These are phyloP conservation scores for Piscicola geometra DNA, from an alignment of 2,888 invertebrate genomes.

Conservation along the genomic window DNA sequence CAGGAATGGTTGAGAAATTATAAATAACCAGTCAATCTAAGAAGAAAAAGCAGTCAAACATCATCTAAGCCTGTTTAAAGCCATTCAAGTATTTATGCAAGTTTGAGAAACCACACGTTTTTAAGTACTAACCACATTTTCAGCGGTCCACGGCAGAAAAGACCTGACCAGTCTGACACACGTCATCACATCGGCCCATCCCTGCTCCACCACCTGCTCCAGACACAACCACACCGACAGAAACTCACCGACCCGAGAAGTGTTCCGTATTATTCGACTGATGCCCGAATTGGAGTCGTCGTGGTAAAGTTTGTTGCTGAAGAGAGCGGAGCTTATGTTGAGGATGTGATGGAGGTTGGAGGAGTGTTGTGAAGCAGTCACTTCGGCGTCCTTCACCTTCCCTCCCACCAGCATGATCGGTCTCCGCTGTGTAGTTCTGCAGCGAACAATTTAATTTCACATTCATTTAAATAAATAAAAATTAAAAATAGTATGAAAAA, in stretches of 20 bases:
- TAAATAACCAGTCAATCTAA: too few relatives aligned
- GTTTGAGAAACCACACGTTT: background rate
- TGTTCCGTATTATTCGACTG: background rate
- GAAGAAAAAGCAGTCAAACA: too few relatives aligned
- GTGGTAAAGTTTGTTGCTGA: background rate
- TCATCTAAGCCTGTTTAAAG: too few relatives aligned
- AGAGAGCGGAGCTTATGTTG: too few relatives aligned
- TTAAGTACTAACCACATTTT: too few relatives aligned
- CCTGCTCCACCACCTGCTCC: slow-evolving; percentile 32
- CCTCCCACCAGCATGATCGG: slow-evolving; percentile 21
- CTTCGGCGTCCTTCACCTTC: background rate
- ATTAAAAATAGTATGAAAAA: background rate
- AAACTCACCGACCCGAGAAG: slow-evolving; percentile 16
- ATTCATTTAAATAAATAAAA: background rate
- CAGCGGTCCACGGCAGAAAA: slow-evolving; percentile 18
- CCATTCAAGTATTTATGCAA: background rate
- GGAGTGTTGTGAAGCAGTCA: background rate
- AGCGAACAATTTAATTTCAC: background rate
- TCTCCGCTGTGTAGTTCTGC: background rate
- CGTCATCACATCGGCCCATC: slow-evolving; percentile 33
- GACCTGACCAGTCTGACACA: slow-evolving; percentile 31
- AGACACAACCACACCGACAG: slow-evolving; percentile 30
- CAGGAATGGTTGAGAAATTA: too few relatives aligned
- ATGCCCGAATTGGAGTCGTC: background rate
- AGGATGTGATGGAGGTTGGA: background rate